These are phyloP conservation scores for Phrynocephalus vlangalii DNA, from an alignment of 2,797 vertebrate genomes.

Conservation along the genomic window DNA sequence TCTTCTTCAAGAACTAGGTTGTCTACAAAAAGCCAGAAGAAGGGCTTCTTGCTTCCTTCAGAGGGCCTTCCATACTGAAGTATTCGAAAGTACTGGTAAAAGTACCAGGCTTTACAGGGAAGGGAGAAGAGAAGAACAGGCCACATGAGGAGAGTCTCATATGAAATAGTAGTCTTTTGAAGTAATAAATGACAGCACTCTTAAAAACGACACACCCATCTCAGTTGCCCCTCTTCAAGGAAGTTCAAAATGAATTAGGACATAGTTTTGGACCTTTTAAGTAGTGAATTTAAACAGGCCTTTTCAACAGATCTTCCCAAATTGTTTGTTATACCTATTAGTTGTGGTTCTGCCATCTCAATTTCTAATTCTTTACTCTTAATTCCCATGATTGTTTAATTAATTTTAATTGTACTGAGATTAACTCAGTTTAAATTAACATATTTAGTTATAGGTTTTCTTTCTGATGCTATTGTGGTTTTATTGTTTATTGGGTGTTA, in stretches of 20 bases:
- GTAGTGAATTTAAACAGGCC: too few relatives aligned
- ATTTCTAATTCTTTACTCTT: too few relatives aligned
- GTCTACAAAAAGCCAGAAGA: conserved; percentile 55
- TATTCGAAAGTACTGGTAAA: conserved; percentile 54
- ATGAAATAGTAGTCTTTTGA: not conserved
- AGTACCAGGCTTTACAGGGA: not conserved
- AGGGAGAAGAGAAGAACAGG: accelerated
- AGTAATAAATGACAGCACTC: not conserved
- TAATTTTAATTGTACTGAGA: too few relatives aligned
- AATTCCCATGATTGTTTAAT: too few relatives aligned
- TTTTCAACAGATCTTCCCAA: too few relatives aligned
- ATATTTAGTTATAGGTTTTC: too few relatives aligned
- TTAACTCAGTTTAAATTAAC: too few relatives aligned
- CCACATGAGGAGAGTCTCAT: not conserved
- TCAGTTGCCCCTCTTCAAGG: not conserved
- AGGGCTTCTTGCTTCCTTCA: not conserved
- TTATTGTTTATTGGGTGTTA: too few relatives aligned
- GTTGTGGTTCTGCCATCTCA: too few relatives aligned
- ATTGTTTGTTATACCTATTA: too few relatives aligned
- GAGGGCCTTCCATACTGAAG: conserved; percentile 29
- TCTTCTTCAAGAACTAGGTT: conserved; percentile 50
- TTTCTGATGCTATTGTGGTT: too few relatives aligned
- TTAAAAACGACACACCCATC: not conserved
- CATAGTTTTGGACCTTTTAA: not conserved
- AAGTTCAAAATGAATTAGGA: not conserved